Conservation (phyloP, 2,113 vertebrate genomes). For the Tringa solitaria region DNA sequence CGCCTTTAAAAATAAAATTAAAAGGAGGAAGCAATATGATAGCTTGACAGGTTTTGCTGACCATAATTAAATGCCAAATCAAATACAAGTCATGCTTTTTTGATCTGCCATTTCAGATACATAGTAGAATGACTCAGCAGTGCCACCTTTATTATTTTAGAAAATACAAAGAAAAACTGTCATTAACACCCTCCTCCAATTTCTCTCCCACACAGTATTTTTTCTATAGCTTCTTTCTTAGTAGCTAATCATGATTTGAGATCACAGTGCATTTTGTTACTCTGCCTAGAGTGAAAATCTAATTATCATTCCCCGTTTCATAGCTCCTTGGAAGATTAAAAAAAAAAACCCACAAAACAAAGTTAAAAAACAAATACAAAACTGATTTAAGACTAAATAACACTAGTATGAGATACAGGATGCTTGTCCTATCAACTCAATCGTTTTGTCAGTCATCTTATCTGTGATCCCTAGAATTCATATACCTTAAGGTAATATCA, state of each 20-base stretch:
- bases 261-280: neutral
- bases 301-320: neutral
- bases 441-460: neutral
- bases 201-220: slow-evolving; percentile 5
- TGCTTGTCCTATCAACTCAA: neutral
- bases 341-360: neutral
- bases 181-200: slow-evolving; percentile 4
- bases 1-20: neutral
- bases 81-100: neutral
- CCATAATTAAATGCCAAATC: slow-evolving; percentile 8
- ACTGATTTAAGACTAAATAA: neutral
- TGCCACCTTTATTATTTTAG: neutral
- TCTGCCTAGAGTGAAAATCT: neutral
- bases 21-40: neutral
- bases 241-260: slow-evolving; percentile 18
- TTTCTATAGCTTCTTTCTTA: slow-evolving; percentile 18
- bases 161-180: slow-evolving; percentile 5
- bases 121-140: slow-evolving; percentile 3
- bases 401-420: neutral
- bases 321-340: neutral
- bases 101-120: neutral
- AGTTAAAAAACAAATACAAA: neutral
- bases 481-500: neutral
- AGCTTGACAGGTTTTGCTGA: neutral
- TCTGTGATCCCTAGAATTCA: neutral